Conservation (phyloP, 2,888 invertebrate genomes). For the Drosophila nigricruria region DNA sequence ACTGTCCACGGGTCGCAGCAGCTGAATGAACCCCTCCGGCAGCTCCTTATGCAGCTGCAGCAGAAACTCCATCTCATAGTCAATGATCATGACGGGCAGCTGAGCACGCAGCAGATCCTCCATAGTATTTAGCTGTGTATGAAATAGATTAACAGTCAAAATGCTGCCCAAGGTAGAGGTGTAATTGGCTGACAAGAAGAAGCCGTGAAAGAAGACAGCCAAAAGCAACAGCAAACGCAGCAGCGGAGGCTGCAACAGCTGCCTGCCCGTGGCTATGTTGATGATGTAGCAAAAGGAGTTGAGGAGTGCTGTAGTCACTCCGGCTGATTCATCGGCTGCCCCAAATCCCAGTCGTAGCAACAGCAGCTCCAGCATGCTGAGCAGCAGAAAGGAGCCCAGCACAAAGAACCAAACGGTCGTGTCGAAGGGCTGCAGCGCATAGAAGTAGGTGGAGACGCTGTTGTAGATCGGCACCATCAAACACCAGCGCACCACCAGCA, state of each 20-base stretch:
- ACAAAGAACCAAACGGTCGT: constrained; percentile 67
- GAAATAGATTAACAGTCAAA: constrained; percentile 73
- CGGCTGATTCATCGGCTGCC: background rate
- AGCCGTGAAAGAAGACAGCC: constrained; percentile 71
- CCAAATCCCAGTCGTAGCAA: constrained; percentile 40
- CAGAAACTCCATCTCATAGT: constrained; percentile 79
- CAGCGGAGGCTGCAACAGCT: constrained; percentile 44
- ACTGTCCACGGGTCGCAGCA: constrained; percentile 68
- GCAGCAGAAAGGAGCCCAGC: constrained; percentile 40
- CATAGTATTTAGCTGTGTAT: constrained; percentile 75
- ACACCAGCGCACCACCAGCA: constrained; percentile 80
- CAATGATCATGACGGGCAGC: constrained; percentile 78
- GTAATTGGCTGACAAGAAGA: constrained; percentile 72
- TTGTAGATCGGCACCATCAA: constrained; percentile 79
- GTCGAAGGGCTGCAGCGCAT: constrained; percentile 75
- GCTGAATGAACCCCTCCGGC: constrained; percentile 51
- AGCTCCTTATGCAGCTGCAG: constrained; percentile 47
- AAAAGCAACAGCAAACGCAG: constrained; percentile 59
- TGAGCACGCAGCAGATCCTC: constrained; percentile 70
- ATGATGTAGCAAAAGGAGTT: constrained; percentile 67
- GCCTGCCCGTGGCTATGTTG: constrained; percentile 60
- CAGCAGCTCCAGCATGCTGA: constrained; percentile 53
- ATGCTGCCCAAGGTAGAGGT: constrained; percentile 80
- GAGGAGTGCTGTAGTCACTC: constrained; percentile 21
- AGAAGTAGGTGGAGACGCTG: constrained; percentile 72